Evolutionary conservation across 1,140 invertebrate species (phyloP).

Genomic region (Orussus abietinus): DNA sequence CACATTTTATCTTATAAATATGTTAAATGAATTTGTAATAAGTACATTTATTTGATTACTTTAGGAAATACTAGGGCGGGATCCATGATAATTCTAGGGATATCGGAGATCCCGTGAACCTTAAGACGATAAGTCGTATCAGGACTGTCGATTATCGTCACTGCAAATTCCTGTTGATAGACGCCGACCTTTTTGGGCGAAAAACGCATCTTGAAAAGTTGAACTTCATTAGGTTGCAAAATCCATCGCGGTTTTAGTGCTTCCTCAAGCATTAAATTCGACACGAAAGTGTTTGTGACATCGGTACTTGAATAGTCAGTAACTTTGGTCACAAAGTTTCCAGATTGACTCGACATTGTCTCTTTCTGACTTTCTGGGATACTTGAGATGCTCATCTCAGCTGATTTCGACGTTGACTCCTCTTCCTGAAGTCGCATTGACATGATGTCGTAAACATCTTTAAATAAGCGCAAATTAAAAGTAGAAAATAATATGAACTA

Average conservation of each 20-base stretch:
- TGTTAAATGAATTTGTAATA: background rate
- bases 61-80: constrained; percentile 30
- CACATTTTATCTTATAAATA: too few relatives aligned
- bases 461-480: too few relatives aligned
- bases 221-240: constrained; percentile 26
- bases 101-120: constrained; percentile 22
- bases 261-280: constrained; percentile 15
- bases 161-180: constrained; percentile 21
- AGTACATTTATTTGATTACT: too few relatives aligned
- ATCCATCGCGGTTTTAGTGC: constrained; percentile 28
- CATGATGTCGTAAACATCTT: too few relatives aligned
- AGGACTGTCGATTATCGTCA: constrained; percentile 22
- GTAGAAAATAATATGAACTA: too few relatives aligned
- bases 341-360: too few relatives aligned
- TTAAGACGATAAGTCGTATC: constrained; percentile 24
- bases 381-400: too few relatives aligned
- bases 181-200: constrained; percentile 22
- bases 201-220: constrained; percentile 30
- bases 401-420: too few relatives aligned
- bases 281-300: background rate
- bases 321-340: too few relatives aligned
- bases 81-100: constrained; percentile 31
- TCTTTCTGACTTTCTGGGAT: too few relatives aligned
- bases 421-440: too few relatives aligned
- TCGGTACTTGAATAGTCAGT: too few relatives aligned